Percentiles rank a stretch among this genome's conserved stretches.
These are phyloP conservation scores for Gorsachius goisagi DNA, from an alignment of 2,113 vertebrate species.

Conservation along the genomic window DNA sequence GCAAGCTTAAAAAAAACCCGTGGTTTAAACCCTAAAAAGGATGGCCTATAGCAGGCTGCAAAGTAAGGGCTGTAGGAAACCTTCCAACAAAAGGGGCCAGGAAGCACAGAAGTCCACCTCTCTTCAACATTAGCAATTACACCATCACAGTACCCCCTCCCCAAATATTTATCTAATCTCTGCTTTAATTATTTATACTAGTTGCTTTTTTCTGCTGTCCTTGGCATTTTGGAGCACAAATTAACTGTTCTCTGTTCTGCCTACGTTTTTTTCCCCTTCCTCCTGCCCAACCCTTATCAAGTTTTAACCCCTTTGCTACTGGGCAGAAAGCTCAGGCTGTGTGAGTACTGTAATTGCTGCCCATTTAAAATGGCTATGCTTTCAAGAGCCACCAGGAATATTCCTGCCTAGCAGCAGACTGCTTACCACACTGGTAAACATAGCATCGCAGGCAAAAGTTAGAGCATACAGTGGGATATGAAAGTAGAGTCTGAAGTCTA, in stretches of 20 bases:
- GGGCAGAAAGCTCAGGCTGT: neutral
- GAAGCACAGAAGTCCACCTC: neutral
- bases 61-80: neutral
- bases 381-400: neutral
- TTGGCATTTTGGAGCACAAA: slow-evolving; percentile 22
- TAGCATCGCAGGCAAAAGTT: neutral
- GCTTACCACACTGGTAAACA: neutral
- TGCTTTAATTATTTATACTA: slow-evolving; percentile 54
- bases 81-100: neutral
- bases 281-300: neutral
- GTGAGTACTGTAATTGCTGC: neutral
- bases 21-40: neutral
- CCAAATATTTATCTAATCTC: slow-evolving; percentile 36
- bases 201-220: slow-evolving; percentile 10
- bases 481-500: neutral
- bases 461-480: neutral
- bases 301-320: slow-evolving; percentile 23
- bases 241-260: neutral
- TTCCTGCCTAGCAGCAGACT: neutral
- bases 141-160: neutral
- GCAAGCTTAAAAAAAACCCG: neutral
- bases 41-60: neutral
- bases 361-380: neutral
- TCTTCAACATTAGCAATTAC: neutral
- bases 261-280: neutral